Evolutionary conservation across 2,797 vertebrate species (phyloP).

Genomic region (Sparus aurata): DNA sequence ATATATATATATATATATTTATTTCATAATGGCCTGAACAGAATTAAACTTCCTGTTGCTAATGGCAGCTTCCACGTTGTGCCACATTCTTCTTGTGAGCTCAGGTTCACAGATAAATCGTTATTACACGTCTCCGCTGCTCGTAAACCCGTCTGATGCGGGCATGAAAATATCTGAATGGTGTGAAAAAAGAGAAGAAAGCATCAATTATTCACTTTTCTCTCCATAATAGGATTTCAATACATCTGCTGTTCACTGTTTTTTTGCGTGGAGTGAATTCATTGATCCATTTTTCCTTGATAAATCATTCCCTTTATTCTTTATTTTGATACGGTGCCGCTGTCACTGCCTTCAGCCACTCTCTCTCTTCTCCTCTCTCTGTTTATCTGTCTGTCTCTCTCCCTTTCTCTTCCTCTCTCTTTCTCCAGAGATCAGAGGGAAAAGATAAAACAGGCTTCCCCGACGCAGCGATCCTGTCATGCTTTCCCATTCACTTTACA

Average conservation of each 20-base stretch:
- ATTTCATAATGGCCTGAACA: not conserved
- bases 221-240: slow-evolving; percentile 75
- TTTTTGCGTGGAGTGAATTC: slow-evolving; percentile 66
- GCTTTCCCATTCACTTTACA: slow-evolving; percentile 62
- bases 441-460: slow-evolving; percentile 63
- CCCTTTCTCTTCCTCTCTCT: slow-evolving; percentile 27
- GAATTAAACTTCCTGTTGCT: not conserved
- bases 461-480: slow-evolving; percentile 58
- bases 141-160: slow-evolving; percentile 73
- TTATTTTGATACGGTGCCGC: slow-evolving; percentile 39
- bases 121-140: slow-evolving; percentile 74
- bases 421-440: slow-evolving; percentile 68
- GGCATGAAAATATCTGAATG: slow-evolving; percentile 55
- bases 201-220: slow-evolving; percentile 82
- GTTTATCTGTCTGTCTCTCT: slow-evolving; percentile 31
- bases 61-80: not conserved
- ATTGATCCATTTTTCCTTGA: slow-evolving; percentile 79
- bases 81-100: slow-evolving; percentile 65
- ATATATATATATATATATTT: too few relatives aligned
- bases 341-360: slow-evolving; percentile 58
- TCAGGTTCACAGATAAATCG: slow-evolving; percentile 77
- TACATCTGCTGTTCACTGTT: slow-evolving; percentile 72
- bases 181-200: slow-evolving; percentile 63
- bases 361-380: slow-evolving; percentile 43
- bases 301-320: slow-evolving; percentile 78